These are phyloP conservation scores for Sporophila hypoxantha DNA, from an alignment of 2,113 vertebrate species.

Conservation along the genomic window DNA sequence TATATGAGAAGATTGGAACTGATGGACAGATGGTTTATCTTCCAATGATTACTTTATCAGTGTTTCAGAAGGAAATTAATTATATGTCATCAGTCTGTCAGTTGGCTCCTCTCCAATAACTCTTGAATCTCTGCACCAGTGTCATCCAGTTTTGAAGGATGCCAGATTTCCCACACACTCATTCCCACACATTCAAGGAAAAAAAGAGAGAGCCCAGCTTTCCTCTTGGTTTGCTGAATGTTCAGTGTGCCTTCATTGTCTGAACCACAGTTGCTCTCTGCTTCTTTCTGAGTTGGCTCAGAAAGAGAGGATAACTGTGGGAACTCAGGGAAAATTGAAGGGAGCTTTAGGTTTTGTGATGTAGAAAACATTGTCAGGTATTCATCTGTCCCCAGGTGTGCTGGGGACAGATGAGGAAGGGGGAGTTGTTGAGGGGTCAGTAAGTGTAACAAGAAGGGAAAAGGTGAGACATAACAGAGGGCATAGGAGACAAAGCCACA, in stretches of 20 bases:
- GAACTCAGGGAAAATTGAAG: background rate
- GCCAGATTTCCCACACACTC: background rate
- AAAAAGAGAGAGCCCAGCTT: background rate
- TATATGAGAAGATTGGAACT: background rate
- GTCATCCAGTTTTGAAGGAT: background rate
- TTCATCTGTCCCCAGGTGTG: background rate
- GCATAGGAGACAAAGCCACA: background rate
- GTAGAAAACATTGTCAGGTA: background rate
- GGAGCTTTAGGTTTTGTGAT: background rate
- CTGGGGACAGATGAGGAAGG: background rate
- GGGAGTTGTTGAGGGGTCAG: background rate
- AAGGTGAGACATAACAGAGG: background rate
- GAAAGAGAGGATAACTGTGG: background rate
- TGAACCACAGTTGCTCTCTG: background rate
- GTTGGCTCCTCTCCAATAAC: background rate
- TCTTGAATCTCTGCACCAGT: background rate
- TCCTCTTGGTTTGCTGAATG: background rate
- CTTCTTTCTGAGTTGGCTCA: background rate
- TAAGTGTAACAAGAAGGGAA: background rate
- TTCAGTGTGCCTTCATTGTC: background rate
- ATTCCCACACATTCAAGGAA: background rate
- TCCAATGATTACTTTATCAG: background rate
- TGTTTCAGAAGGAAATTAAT: conserved; percentile 6
- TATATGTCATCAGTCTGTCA: background rate
- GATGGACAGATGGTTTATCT: background rate